phyloP scores from a whole-genome alignment of 2,888 invertebrate genomes.

The Mechanitis messenoides region DNA sequence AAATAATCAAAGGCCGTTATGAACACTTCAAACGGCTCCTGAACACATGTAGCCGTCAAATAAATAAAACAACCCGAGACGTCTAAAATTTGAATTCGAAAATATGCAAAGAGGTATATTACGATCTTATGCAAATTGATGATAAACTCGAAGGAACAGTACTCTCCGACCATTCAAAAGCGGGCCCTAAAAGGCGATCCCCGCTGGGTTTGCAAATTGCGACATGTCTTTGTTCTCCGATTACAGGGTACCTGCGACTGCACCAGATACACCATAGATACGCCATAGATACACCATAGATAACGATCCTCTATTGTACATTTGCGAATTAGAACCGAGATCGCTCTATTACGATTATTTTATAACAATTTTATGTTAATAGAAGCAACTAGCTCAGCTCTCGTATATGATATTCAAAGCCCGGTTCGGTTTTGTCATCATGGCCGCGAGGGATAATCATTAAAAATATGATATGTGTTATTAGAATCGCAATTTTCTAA shows the following conservation, averaged over 20 bases:
- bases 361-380: too few relatives aligned
- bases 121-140: conserved; percentile 2
- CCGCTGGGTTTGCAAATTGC: conserved; percentile 70
- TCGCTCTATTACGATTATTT: conserved; percentile 14
- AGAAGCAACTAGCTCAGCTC: too few relatives aligned
- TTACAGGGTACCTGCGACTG: conserved; percentile 32
- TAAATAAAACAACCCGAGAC: not conserved
- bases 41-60: not conserved
- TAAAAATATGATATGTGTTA: conserved; percentile 27
- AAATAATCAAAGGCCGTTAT: not conserved
- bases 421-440: conserved; percentile 11
- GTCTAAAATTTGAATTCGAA: not conserved
- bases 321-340: conserved; percentile 8
- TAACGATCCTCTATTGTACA: conserved; percentile 2
- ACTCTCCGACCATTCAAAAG: not conserved
- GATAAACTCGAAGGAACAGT: conserved; percentile 1
- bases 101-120: not conserved
- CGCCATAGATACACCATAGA: conserved; percentile 21
- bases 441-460: conserved; percentile 2
- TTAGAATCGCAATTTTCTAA: conserved; percentile 24
- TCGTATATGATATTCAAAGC: too few relatives aligned
- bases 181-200: conserved; percentile 52
- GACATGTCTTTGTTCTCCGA: conserved; percentile 66
- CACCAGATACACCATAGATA: conserved; percentile 8
- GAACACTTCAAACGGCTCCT: too few relatives aligned